phyloP scores from a whole-genome alignment of 1,140 invertebrate species.

The Calephelis virginiensis region DNA sequence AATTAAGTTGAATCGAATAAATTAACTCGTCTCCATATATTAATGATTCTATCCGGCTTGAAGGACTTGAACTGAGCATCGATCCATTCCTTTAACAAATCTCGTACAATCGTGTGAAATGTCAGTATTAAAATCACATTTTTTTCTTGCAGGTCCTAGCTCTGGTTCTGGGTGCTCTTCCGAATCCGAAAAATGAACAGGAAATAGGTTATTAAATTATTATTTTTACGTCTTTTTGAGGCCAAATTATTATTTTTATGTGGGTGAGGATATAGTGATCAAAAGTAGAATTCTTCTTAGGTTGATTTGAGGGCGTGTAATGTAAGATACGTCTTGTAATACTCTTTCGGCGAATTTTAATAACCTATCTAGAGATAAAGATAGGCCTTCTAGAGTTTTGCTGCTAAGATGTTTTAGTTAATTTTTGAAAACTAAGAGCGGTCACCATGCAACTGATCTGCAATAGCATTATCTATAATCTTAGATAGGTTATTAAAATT shows the following conservation, averaged over 20 bases:
- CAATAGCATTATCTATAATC: too few species aligned
- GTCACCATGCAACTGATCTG: too few species aligned
- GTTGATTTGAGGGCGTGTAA: not conserved
- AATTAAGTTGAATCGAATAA: too few species aligned
- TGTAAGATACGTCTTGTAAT: not conserved
- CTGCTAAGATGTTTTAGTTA: too few species aligned
- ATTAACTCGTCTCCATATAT: too few species aligned
- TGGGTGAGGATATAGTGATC: constrained; percentile 7
- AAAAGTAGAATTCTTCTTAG: not conserved
- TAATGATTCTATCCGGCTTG: too few species aligned
- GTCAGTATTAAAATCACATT: not conserved
- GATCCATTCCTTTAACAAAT: too few species aligned
- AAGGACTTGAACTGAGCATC: too few species aligned
- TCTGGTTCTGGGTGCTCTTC: constrained; percentile 69
- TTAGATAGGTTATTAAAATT: too few species aligned
- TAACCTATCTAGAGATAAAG: too few species aligned
- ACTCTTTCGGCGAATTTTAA: not conserved
- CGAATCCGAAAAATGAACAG: constrained; percentile 63
- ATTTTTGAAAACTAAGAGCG: too few species aligned
- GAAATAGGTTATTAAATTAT: constrained; percentile 8
- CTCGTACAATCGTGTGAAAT: not conserved
- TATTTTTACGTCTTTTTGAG: constrained; percentile 5
- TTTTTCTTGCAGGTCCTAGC: constrained; percentile 45
- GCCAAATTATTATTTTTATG: constrained; percentile 21
- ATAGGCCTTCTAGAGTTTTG: too few species aligned